Conservation (phyloP, 2,888 invertebrate species). For the Acleris cristana region DNA sequence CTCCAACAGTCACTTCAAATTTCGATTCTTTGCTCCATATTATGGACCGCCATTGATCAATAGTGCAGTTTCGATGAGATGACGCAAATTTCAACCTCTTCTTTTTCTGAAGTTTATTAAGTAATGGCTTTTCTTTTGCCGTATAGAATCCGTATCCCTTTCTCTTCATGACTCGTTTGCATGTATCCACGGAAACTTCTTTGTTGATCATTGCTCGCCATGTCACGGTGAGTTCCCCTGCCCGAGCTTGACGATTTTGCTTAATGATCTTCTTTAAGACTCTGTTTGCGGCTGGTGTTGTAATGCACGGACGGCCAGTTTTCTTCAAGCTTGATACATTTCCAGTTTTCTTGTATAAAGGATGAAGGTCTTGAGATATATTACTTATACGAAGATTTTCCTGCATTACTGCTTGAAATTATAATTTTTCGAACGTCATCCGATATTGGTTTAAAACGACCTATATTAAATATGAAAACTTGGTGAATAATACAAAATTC, state of each 20-base stretch:
- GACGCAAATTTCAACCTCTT: conserved; percentile 1
- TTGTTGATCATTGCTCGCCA: conserved; percentile 14
- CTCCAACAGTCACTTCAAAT: conserved; percentile 16
- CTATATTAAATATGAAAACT: background rate
- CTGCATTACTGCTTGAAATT: conserved; percentile 3
- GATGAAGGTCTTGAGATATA: background rate
- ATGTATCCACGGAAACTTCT: conserved; percentile 14
- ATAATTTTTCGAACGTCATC: conserved; percentile 10
- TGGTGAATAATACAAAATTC: background rate
- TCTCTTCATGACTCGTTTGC: conserved; percentile 2
- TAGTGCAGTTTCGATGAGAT: conserved; percentile 2
- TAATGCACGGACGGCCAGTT: conserved; percentile 6
- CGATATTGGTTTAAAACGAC: conserved; percentile 4
- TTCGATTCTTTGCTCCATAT: conserved; percentile 17
- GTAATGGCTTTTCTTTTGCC: conserved; percentile 3
- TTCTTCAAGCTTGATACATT: conserved; percentile 1
- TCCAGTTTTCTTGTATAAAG: conserved; percentile 2
- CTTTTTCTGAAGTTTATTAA: conserved; percentile 10
- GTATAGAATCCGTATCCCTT: conserved; percentile 8
- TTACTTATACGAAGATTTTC: background rate
- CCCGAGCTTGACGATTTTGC: conserved; percentile 13
- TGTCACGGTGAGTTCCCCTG: conserved; percentile 8
- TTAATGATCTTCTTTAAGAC: conserved; percentile 11
- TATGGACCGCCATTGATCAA: conserved; percentile 5
- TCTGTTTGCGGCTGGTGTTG: conserved; percentile 7